Conservation (phyloP, 92 coral and sea anemone genomes). For the Pocillopora grandis region DNA sequence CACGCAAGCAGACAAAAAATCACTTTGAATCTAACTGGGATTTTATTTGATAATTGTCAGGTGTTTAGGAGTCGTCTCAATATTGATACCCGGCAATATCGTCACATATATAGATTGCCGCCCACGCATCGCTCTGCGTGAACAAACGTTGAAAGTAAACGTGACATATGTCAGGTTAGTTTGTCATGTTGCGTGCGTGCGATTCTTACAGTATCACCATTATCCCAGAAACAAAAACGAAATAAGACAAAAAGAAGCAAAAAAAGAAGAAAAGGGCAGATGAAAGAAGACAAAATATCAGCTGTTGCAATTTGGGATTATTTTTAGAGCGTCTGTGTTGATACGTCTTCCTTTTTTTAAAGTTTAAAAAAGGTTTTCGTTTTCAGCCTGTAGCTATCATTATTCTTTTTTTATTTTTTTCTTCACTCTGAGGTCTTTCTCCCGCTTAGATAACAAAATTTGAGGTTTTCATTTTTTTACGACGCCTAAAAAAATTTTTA, state of each 20-base stretch:
- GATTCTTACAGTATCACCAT: too few species aligned
- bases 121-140: slow-evolving; percentile 5
- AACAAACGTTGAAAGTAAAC: slow-evolving; percentile 1
- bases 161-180: slow-evolving; percentile 27
- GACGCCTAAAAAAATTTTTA: too few species aligned
- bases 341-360: too few species aligned
- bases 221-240: too few species aligned
- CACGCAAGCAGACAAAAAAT: neutral
- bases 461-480: too few species aligned
- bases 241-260: too few species aligned
- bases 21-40: neutral
- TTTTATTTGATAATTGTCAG: slow-evolving; percentile 4
- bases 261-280: neutral
- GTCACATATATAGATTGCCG: neutral
- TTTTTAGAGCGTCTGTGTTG: too few species aligned
- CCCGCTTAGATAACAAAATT: too few species aligned
- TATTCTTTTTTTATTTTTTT: neutral
- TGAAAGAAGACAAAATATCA: neutral
- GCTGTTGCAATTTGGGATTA: neutral
- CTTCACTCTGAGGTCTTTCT: neutral
- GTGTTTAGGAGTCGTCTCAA: neutral
- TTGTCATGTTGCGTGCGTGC: neutral
- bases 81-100: too few species aligned
- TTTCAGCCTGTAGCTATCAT: neutral
- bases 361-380: neutral